A percentile compares a stretch with the other conserved stretches of the same genome.
Evolutionary conservation across 2,888 invertebrate species (phyloP).

Genomic region (Linnaemya tessellans): DNA sequence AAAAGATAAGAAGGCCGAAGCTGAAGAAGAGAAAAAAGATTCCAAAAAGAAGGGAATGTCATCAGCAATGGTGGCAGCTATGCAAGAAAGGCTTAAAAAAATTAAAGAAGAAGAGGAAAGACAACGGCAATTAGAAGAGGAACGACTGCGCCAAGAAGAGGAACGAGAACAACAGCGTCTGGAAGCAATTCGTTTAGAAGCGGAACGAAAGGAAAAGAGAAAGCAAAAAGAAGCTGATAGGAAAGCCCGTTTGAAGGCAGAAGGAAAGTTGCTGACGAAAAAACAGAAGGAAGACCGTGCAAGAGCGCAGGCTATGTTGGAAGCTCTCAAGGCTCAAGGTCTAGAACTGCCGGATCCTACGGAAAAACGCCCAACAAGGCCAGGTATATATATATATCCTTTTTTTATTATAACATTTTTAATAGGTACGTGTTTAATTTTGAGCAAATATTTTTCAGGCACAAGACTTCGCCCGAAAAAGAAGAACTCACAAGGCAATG

Average conservation of each 20-base stretch:
- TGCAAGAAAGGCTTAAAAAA: constrained; percentile 95
- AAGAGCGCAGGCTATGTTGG: constrained; percentile 94
- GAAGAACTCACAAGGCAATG: constrained; percentile 84
- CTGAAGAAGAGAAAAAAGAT: constrained; percentile 84
- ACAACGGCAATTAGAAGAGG: constrained; percentile 89
- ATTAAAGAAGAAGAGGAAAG: constrained; percentile 95
- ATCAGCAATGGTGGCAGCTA: constrained; percentile 93
- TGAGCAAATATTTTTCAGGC: constrained; percentile 82
- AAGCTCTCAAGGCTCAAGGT: constrained; percentile 94
- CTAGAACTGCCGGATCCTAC: constrained; percentile 90
- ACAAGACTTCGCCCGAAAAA: constrained; percentile 90
- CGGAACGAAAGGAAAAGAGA: constrained; percentile 93
- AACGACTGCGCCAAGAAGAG: constrained; percentile 89
- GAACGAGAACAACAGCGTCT: constrained; percentile 89
- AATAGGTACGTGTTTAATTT: neutral
- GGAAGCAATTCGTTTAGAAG: constrained; percentile 91
- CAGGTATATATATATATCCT: constrained; percentile 81
- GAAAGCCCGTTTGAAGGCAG: constrained; percentile 96
- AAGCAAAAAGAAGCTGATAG: constrained; percentile 96
- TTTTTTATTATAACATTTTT: neutral
- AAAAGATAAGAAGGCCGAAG: constrained; percentile 82
- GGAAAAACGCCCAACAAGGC: constrained; percentile 86
- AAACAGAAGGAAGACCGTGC: constrained; percentile 96
- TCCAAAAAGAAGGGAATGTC: constrained; percentile 89
- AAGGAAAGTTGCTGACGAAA: constrained; percentile 96